These are phyloP conservation scores for Drosophila ezoana DNA, from an alignment of 2,888 invertebrate species.

Conservation along the genomic window DNA sequence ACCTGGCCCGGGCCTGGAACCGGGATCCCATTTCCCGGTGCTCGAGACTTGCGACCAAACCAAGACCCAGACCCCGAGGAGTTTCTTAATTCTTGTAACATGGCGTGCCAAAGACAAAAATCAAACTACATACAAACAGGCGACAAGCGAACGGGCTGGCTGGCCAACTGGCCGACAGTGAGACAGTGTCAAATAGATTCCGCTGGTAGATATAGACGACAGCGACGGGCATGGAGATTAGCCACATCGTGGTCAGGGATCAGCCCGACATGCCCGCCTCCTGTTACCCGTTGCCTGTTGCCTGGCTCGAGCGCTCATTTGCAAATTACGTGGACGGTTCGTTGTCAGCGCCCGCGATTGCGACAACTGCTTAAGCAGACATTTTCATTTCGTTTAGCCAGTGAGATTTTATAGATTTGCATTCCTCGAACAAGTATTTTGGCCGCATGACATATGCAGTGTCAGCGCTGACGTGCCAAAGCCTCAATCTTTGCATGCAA, in stretches of 20 bases:
- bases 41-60: not conserved
- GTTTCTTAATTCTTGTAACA: slow-evolving; percentile 30
- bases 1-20: slow-evolving; percentile 3
- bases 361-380: slow-evolving; percentile 56
- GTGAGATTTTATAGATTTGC: slow-evolving; percentile 77
- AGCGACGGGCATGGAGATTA: slow-evolving; percentile 65
- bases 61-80: slow-evolving; percentile 18
- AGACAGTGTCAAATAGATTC: slow-evolving; percentile 76
- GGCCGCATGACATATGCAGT: slow-evolving; percentile 58
- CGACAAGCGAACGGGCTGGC: slow-evolving; percentile 35
- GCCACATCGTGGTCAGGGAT: slow-evolving; percentile 68
- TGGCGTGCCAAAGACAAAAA: slow-evolving; percentile 70
- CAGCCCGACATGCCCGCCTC: slow-evolving; percentile 29
- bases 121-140: slow-evolving; percentile 60
- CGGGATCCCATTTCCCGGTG: slow-evolving; percentile 1
- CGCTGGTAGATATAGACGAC: slow-evolving; percentile 70
- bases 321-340: slow-evolving; percentile 72
- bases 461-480: slow-evolving; percentile 57
- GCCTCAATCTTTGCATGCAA: slow-evolving; percentile 56
- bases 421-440: slow-evolving; percentile 43
- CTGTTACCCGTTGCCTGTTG: slow-evolving; percentile 7
- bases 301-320: slow-evolving; percentile 55
- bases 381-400: slow-evolving; percentile 72
- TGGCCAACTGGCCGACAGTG: slow-evolving; percentile 3
- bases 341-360: slow-evolving; percentile 61